These are phyloP conservation scores for Carabus problematicus DNA, from an alignment of 2,888 invertebrate species.

Conservation along the genomic window DNA sequence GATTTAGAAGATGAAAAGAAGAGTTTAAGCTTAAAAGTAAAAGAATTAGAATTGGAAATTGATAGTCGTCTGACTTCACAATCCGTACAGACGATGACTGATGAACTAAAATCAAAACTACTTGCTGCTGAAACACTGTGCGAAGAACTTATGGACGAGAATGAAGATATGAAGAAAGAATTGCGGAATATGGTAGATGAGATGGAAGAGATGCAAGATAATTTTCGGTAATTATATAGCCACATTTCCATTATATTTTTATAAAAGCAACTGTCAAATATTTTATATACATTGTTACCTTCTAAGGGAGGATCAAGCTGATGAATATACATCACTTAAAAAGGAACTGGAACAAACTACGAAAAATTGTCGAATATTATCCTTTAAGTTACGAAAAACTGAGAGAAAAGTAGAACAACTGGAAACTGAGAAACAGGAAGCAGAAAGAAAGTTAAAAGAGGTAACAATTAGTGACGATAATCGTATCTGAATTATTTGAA, in stretches of 20 bases:
- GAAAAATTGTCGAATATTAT: conserved; percentile 97
- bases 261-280: neutral
- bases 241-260: neutral
- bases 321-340: conserved; percentile 92
- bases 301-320: conserved; percentile 92
- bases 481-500: too few species aligned
- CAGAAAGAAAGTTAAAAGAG: conserved; percentile 72
- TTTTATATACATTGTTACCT: conserved; percentile 36
- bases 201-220: conserved; percentile 99
- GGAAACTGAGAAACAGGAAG: conserved; percentile 82
- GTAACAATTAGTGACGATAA: conserved; percentile 52
- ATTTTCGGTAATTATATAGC: conserved; percentile 69
- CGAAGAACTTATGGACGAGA: conserved; percentile 95
- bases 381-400: conserved; percentile 96
- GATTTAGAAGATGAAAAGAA: conserved; percentile 82
- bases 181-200: conserved; percentile 93
- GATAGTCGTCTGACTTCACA: conserved; percentile 65
- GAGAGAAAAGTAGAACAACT: conserved; percentile 88
- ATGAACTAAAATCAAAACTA: conserved; percentile 82
- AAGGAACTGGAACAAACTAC: conserved; percentile 96
- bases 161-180: conserved; percentile 93
- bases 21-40: conserved; percentile 72
- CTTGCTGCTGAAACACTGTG: conserved; percentile 90
- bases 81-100: conserved; percentile 67
- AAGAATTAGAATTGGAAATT: conserved; percentile 76